Evolutionary conservation across 2,797 vertebrate genomes (phyloP), one percentile per base, ranked within the genome.

Genomic region (Gobio occitaniae): DNA sequence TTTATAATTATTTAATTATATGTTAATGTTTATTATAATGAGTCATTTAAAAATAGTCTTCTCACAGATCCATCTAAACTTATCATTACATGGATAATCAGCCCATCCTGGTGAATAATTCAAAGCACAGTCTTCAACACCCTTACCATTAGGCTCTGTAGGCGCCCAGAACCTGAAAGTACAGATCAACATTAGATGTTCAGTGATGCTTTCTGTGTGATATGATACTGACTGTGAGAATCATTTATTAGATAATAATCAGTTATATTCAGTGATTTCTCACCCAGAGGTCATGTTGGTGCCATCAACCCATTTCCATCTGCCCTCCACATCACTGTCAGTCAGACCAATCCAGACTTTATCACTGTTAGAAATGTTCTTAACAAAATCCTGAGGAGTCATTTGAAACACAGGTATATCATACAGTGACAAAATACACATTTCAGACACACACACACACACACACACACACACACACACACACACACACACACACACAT

Each of bases 71-170:
- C 38, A 41, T 41, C 7, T 3, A 7, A 1, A 41, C 7, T 0
- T 0, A 1, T 0, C 0, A 8, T 21, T 2, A 50, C 78, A 80
- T 38, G 6, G 0, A n/a, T 15, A 50, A 13, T 15, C 63, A 36
- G 2, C 0, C 29, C 6, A 68, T 11, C 0, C 2, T 38, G 17
- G 3, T 36, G 16, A 0, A 50, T 0, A 0, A 66, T 0, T 2
- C 1, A 32, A 3, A 66, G 1, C 61, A 63, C 41, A 78, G 16
- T 78, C 19, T 11, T 15, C 38, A 1, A 0, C 6, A 38, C 6
- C 6, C 0, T 6, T 6, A 38, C n/a, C 4, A 11, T 11, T 10
- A 1, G 56, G 38, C n/a, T 78, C 21, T 3, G 2, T 0, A 0
- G 1, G 63, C 2, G 1, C 0, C 54, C 54, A 61, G 38, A 44